Evolutionary conservation across 2,797 vertebrate genomes (phyloP).

Genomic region (Propithecus deckenii): DNA sequence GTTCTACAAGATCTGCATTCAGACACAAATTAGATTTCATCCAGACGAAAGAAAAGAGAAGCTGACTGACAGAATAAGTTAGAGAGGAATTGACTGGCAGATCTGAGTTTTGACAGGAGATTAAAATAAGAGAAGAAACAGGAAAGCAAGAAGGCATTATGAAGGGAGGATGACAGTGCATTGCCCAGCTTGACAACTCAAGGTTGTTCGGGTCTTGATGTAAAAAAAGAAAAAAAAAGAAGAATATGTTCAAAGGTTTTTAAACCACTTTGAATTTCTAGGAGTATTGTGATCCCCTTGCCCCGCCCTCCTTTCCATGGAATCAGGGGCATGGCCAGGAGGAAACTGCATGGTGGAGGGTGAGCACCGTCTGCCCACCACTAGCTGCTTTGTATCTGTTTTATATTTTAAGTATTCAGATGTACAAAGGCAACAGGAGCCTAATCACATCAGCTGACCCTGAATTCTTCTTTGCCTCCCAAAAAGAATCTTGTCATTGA

Average conservation of each 20-base stretch:
- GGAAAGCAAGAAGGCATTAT: background rate
- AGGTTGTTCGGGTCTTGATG: background rate
- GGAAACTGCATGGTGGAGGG: fast-evolving
- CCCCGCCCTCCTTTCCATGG: fast-evolving
- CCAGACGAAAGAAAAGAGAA: background rate
- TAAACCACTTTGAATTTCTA: background rate
- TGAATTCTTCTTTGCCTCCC: background rate
- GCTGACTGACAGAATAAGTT: background rate
- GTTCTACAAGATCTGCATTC: background rate
- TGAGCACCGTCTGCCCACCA: background rate
- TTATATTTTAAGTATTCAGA: background rate
- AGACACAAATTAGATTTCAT: slow-evolving; percentile 52
- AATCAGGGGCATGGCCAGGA: background rate
- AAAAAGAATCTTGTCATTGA: background rate
- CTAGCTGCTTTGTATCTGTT: background rate
- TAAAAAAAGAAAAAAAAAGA: background rate
- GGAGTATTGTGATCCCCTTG: background rate
- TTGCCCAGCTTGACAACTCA: background rate
- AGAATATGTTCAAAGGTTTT: background rate
- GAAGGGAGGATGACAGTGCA: background rate
- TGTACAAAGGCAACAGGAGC: background rate
- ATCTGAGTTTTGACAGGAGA: background rate
- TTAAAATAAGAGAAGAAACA: slow-evolving; percentile 21
- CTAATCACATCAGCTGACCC: background rate
- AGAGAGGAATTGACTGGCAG: background rate